A percentile compares a stretch with the other conserved stretches of the same genome.
These are phyloP conservation scores for Tenthredo amoena DNA, from an alignment of 2,888 invertebrate genomes.

Conservation along the genomic window DNA sequence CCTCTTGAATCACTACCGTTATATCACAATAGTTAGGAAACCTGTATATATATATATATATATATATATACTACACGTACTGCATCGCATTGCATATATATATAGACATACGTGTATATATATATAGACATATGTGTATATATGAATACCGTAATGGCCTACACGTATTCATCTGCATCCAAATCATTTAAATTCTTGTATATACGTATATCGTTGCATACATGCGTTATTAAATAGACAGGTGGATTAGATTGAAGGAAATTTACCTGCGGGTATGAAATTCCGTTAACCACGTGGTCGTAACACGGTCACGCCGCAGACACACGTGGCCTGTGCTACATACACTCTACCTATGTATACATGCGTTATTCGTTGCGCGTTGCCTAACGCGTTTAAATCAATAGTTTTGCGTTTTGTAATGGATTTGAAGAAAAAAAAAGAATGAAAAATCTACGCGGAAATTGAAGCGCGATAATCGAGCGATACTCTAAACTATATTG, in stretches of 20 bases:
- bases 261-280: constrained; percentile 36
- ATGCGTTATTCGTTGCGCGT: not conserved
- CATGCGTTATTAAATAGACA: not conserved
- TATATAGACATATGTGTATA: not conserved
- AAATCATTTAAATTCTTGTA: not conserved
- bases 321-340: constrained; percentile 41
- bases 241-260: not conserved
- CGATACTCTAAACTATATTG: not conserved
- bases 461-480: not conserved
- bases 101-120: not conserved
- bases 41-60: no score
- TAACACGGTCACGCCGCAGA: constrained; percentile 40
- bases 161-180: not conserved
- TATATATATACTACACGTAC: no score
- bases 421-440: not conserved
- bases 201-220: not conserved
- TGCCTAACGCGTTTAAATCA: not conserved
- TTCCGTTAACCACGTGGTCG: constrained; percentile 35
- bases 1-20: no score
- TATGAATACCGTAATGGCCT: not conserved
- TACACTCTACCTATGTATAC: not conserved
- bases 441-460: not conserved
- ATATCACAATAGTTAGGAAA: no score
- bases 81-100: not conserved
- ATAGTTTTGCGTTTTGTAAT: not conserved